These are phyloP conservation scores for Myoxocephalus aenaeus DNA, from an alignment of 2,797 vertebrate genomes.

Conservation along the genomic window DNA sequence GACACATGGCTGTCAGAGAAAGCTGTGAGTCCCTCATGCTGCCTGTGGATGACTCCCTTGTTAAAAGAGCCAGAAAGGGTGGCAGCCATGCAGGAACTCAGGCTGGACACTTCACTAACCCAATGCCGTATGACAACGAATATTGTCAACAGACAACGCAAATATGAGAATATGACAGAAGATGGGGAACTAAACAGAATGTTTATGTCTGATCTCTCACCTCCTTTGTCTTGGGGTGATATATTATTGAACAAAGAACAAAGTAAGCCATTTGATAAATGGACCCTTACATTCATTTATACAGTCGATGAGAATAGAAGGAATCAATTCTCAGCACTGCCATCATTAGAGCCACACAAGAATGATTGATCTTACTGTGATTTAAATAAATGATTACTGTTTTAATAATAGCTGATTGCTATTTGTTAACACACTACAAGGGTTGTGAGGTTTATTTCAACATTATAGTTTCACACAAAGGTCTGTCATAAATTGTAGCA, in stretches of 20 bases:
- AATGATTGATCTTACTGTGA: neutral
- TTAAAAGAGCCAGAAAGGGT: slow-evolving; percentile 53
- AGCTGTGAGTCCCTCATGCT: slow-evolving; percentile 55
- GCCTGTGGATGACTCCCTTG: slow-evolving; percentile 57
- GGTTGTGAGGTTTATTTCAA: slow-evolving; percentile 17
- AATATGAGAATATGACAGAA: neutral
- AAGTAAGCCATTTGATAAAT: neutral
- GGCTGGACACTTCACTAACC: slow-evolving; percentile 58
- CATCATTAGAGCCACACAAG: slow-evolving; percentile 16
- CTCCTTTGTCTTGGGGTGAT: neutral
- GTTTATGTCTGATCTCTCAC: neutral
- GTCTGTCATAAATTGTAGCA: slow-evolving; percentile 29
- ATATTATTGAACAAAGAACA: neutral
- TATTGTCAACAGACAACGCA: neutral
- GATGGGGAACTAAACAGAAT: neutral
- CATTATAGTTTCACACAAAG: slow-evolving; percentile 12
- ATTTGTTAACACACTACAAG: slow-evolving; percentile 5
- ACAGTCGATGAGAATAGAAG: neutral
- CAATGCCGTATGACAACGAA: slow-evolving; percentile 8
- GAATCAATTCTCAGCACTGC: slow-evolving; percentile 3
- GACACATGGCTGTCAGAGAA: slow-evolving; percentile 64
- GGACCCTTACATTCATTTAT: neutral
- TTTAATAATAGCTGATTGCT: slow-evolving; percentile 12
- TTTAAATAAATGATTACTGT: slow-evolving; percentile 6
- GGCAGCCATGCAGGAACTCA: slow-evolving; percentile 42